Evolutionary conservation across 2,888 invertebrate genomes (phyloP).

Genomic region (Heliconius sara): DNA sequence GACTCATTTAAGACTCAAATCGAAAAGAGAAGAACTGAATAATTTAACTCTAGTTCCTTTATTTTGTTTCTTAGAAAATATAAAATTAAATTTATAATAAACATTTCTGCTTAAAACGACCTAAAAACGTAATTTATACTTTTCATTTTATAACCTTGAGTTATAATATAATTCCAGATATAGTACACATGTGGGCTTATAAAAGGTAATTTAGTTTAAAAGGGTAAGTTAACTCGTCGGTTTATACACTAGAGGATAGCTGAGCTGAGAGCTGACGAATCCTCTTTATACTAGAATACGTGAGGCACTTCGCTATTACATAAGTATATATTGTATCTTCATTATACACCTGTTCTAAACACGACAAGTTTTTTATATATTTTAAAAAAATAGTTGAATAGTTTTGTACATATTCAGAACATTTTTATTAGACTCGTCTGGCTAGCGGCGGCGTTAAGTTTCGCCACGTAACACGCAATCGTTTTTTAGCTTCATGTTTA

Average conservation of each 20-base stretch:
- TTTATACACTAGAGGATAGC: slow-evolving; percentile 9
- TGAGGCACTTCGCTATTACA: background rate
- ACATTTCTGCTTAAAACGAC: background rate
- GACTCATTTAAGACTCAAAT: too few species aligned
- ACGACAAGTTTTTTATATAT: too few species aligned
- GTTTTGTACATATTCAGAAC: background rate
- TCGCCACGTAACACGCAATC: background rate
- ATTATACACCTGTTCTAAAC: background rate
- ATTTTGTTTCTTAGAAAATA: background rate
- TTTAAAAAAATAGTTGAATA: too few species aligned
- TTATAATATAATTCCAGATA: slow-evolving; percentile 12
- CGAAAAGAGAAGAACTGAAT: background rate
- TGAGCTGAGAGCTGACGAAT: background rate
- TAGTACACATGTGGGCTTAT: slow-evolving; percentile 3
- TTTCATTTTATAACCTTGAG: background rate
- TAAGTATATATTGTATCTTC: background rate
- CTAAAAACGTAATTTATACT: background rate
- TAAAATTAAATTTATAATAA: background rate
- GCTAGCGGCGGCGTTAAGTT: background rate
- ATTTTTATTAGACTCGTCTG: too few species aligned
- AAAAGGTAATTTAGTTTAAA: slow-evolving; percentile 24
- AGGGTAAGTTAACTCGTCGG: slow-evolving; percentile 22
- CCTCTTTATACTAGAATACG: background rate
- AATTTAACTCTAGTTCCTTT: background rate
- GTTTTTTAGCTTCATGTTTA: too few species aligned